These are phyloP conservation scores for Hemicrepidius hirtus DNA, from an alignment of 2,888 invertebrate genomes.

Conservation along the genomic window DNA sequence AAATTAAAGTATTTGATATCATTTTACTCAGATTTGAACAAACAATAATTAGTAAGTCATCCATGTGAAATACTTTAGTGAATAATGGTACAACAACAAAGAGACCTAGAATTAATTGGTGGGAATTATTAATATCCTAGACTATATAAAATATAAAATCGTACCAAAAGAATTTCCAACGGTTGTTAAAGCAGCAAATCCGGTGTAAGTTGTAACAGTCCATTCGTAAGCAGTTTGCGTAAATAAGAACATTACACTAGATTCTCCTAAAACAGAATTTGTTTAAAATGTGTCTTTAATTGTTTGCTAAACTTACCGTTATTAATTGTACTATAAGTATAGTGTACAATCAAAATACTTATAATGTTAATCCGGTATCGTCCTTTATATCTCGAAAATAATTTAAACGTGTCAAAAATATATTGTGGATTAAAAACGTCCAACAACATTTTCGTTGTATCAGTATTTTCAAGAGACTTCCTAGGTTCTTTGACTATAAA, in stretches of 20 bases:
- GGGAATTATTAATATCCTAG: too few relatives aligned
- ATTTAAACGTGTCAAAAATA: slow-evolving; percentile 61
- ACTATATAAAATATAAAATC: too few relatives aligned
- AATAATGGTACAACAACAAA: slow-evolving; percentile 63
- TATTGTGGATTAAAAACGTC: slow-evolving; percentile 65
- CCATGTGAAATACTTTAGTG: slow-evolving; percentile 65
- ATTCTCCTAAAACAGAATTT: slow-evolving; percentile 73
- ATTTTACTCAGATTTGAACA: slow-evolving; percentile 70
- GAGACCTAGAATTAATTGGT: slow-evolving; percentile 26
- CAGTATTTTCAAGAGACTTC: background rate
- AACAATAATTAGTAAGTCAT: slow-evolving; percentile 67
- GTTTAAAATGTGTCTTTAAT: background rate
- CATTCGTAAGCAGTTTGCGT: slow-evolving; percentile 76
- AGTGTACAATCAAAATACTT: slow-evolving; percentile 56
- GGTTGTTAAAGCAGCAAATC: slow-evolving; percentile 76
- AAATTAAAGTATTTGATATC: slow-evolving; percentile 68
- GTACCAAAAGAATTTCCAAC: slow-evolving; percentile 75
- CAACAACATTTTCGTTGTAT: slow-evolving; percentile 54
- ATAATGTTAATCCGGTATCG: slow-evolving; percentile 31
- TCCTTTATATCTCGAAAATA: slow-evolving; percentile 58
- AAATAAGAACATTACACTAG: slow-evolving; percentile 77
- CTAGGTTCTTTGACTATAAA: slow-evolving; percentile 65
- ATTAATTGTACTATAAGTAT: slow-evolving; percentile 57
- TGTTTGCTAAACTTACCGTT: slow-evolving; percentile 57
- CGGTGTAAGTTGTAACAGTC: slow-evolving; percentile 76